Base-by-base conservation (phyloP, 2,888 invertebrate genomes). In the Athalia rosae region DNA sequence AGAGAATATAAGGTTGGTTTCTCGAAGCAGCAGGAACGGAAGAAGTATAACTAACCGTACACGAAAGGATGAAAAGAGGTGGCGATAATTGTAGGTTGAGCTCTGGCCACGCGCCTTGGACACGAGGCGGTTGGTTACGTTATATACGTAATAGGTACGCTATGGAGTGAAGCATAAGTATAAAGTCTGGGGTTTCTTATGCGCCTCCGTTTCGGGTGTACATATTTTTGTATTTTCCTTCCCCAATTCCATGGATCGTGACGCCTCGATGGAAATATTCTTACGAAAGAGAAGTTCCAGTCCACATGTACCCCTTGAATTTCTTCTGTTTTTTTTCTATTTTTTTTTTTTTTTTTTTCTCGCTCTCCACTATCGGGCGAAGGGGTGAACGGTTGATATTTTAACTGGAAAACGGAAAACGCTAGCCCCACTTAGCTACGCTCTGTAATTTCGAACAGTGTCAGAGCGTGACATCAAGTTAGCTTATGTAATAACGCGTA, bases 61-160 rank as follows among this genome's bases (percentile, higher is more conserved):
- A 28, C 28, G 28, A 28, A 28, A 28, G 28, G 28, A 28, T 28
- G 28, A 28, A 28, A 79, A 76, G 80, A 79, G 82, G 81, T 79
- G 80, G 79, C 80, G 79, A 80, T 82, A 83, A 83, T 83, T 83
- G 82, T 80, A 83, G 82, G 82, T 82, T 83, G 78, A 79, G 45
- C 81, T 80, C 78, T 78, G 79, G 82, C 82, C 81, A 83, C 82
- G 82, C 82, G 82, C 82, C 81, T 80, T 81, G 50, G 15, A 74
- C 59, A 74, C 74, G 59, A 74, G 61, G 74, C 58, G 45, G 7
- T 13, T 28, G 28, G 28, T 28, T 28, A 28, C 2, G 28, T 28
- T 28, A 28, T 28, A 28, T 28, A 28, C n/a, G n/a, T n/a, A n/a
- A 11, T 43, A 62, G 4, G 5, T 45, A 45, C 71, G 71, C 43